Percentiles rank a stretch among this genome's conserved stretches.
Conservation (phyloP, 2,888 invertebrate genomes). For the Maniola hyperantus region DNA sequence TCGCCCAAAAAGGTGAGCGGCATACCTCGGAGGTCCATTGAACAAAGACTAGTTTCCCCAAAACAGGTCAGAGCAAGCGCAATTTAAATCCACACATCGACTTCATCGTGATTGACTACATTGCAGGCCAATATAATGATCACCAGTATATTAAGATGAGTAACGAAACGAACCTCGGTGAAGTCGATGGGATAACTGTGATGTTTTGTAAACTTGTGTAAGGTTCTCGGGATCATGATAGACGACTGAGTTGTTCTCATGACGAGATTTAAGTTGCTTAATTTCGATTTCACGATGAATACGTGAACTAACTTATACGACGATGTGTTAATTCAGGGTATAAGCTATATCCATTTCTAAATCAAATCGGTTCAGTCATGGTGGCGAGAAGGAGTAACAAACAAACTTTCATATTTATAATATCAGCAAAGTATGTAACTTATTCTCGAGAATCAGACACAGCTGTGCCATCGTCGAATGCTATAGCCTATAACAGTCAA, state of each 20-base stretch:
- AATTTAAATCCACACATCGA: conserved; percentile 41
- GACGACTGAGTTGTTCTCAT: conserved; percentile 13
- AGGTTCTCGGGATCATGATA: conserved; percentile 21
- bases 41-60: conserved; percentile 71
- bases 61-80: conserved; percentile 77
- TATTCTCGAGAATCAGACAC: conserved; percentile 26
- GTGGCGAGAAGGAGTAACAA: too few species aligned
- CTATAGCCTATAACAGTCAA: conserved; percentile 28
- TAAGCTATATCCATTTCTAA: too few species aligned
- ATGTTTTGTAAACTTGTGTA: conserved; percentile 20
- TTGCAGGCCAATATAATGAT: conserved; percentile 41
- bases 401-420: too few species aligned
- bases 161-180: neutral
- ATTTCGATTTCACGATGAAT: neutral
- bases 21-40: conserved; percentile 74
- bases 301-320: too few species aligned
- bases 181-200: conserved; percentile 9
- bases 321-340: too few species aligned
- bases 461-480: conserved; percentile 33
- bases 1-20: conserved; percentile 76
- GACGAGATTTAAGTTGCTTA: neutral
- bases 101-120: conserved; percentile 23
- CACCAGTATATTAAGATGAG: conserved; percentile 19
- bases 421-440: too few species aligned
- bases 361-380: too few species aligned